phyloP scores from a whole-genome alignment of 1,140 invertebrate species.

The Fopius arisanus region DNA sequence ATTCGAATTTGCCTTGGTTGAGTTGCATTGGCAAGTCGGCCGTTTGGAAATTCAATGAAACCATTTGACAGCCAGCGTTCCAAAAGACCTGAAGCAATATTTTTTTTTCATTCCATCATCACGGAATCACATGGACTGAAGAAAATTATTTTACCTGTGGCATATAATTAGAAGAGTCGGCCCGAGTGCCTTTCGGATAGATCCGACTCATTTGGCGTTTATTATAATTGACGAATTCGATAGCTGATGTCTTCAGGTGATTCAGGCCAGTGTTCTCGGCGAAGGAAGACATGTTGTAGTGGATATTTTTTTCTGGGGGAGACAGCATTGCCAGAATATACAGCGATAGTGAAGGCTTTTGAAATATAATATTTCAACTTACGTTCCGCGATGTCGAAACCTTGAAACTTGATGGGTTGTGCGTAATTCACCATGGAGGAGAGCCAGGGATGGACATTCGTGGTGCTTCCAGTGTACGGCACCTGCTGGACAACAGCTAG shows the following conservation, averaged over 20 bases:
- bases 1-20: slow-evolving; percentile 99
- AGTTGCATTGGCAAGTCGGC: slow-evolving; percentile 99
- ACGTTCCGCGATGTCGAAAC: slow-evolving; percentile 98
- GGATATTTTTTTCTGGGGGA: slow-evolving; percentile 87
- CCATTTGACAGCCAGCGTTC: slow-evolving; percentile 96
- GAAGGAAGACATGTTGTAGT: slow-evolving; percentile 99
- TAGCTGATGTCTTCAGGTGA: slow-evolving; percentile 93
- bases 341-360: not conserved
- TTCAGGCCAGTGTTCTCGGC: slow-evolving; percentile 95
- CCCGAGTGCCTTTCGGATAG: slow-evolving; percentile 97
- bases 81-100: slow-evolving; percentile 76
- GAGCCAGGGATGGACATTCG: slow-evolving; percentile 98
- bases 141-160: slow-evolving; percentile 79
- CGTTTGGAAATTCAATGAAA: slow-evolving; percentile 99
- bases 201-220: slow-evolving; percentile 99
- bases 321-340: slow-evolving; percentile 23
- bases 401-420: slow-evolving; percentile 98
- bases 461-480: slow-evolving; percentile 95
- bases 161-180: slow-evolving; percentile 99
- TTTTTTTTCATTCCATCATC: no score
- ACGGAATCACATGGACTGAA: no score
- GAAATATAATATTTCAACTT: no score
- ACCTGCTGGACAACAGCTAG: slow-evolving; percentile 71
- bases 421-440: slow-evolving; percentile 99
- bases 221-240: slow-evolving; percentile 99